phyloP scores from a whole-genome alignment of 2,797 vertebrate genomes.

The Otolemur crassicaudatus region DNA sequence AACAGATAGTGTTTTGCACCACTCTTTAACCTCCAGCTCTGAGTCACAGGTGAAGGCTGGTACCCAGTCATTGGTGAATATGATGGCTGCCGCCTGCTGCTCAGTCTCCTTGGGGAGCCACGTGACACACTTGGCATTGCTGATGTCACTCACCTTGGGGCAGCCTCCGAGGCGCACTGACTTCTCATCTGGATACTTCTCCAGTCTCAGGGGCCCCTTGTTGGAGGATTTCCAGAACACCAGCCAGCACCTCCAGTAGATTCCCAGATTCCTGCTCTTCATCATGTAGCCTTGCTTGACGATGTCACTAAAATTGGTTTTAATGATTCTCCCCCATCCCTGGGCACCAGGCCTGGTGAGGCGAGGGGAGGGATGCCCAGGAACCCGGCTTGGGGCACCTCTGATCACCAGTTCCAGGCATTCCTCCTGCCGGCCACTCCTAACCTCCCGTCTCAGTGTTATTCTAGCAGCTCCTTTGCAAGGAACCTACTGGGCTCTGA shows the following conservation, averaged over 20 bases:
- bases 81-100: slow-evolving; percentile 95
- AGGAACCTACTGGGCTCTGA: slow-evolving; percentile 39
- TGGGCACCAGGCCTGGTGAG: slow-evolving; percentile 24
- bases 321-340: slow-evolving; percentile 88
- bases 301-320: slow-evolving; percentile 97
- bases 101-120: slow-evolving; percentile 96
- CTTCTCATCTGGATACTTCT: slow-evolving; percentile 98
- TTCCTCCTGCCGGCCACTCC: slow-evolving; percentile 14
- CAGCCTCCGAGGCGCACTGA: slow-evolving; percentile 92
- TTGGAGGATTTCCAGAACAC: slow-evolving; percentile 98
- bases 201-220: slow-evolving; percentile 96
- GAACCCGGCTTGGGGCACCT: slow-evolving; percentile 58
- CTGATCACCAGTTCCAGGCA: slow-evolving; percentile 79
- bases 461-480: slow-evolving; percentile 73
- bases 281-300: slow-evolving; percentile 99
- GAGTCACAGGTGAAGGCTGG: slow-evolving; percentile 98
- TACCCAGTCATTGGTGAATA: slow-evolving; percentile 94
- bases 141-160: slow-evolving; percentile 98
- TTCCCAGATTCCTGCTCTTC: slow-evolving; percentile 98
- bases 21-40: slow-evolving; percentile 97
- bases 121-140: slow-evolving; percentile 95
- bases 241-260: slow-evolving; percentile 97
- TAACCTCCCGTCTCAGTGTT: slow-evolving; percentile 75
- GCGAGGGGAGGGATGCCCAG: slow-evolving; percentile 51
- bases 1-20: slow-evolving; percentile 96